phyloP scores from a whole-genome alignment of 2,797 vertebrate species.

The Periparus ater region DNA sequence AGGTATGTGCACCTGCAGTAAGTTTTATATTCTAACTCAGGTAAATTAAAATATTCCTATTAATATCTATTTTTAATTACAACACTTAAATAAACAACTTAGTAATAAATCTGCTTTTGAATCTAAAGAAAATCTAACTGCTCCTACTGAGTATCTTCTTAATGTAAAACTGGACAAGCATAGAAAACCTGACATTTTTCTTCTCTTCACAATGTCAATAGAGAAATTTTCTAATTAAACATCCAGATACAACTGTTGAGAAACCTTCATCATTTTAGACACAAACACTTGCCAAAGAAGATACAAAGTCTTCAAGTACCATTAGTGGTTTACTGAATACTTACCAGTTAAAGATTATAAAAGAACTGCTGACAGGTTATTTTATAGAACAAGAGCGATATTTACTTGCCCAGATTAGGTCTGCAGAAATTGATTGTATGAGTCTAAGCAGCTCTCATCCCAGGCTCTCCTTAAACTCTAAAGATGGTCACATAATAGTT shows the following conservation, averaged over 20 bases:
- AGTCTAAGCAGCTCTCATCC: background rate
- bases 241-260: background rate
- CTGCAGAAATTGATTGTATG: background rate
- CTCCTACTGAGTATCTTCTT: background rate
- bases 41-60: background rate
- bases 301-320: background rate
- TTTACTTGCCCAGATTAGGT: background rate
- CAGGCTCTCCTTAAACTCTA: background rate
- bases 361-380: background rate
- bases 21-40: background rate
- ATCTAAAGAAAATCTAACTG: background rate
- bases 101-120: background rate
- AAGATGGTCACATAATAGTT: background rate
- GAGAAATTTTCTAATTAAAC: background rate
- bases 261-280: background rate
- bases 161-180: background rate
- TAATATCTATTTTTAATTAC: background rate
- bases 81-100: background rate
- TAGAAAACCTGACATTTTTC: background rate
- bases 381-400: background rate
- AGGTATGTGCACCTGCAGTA: background rate
- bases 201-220: background rate
- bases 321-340: background rate
- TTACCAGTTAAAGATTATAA: background rate
- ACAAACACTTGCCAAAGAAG: background rate